Base-by-base conservation (phyloP, 2,113 vertebrate genomes). In the Seriola quinqueradiata region DNA sequence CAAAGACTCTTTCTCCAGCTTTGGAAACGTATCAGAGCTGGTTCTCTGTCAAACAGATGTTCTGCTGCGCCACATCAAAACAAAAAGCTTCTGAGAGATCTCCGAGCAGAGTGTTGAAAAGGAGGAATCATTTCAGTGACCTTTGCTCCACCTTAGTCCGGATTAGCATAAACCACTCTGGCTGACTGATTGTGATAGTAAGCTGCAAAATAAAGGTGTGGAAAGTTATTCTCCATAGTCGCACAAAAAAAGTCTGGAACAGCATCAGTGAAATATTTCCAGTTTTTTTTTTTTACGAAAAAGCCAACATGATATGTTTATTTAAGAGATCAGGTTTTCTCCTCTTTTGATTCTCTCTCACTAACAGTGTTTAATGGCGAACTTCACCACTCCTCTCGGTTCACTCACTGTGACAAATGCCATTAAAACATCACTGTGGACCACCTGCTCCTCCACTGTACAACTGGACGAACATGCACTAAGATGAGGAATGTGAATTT, bases 161-260 rank as follows among this genome's bases (percentile, higher is more conserved):
- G 70, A 84, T 93, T 73, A 78, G 50, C 68, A 85, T 77, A 66
- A 90, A 79, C 59, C 50, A 42, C 59, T 68, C n/a, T 60, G 78
- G 25, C 58, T 67, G 81, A 77, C 36, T 63, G 55, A 69, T 16
- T 55, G 38, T 64, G 65, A 77, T 42, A 54, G 54, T n/a, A 52
- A 54, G 44, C n/a, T n/a, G 14, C 66, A 19, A 77, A 44, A 38
- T 46, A 77, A 64, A 65, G 60, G 68, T 21, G 36, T 66, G 34
- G 42, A 55, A 60, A 23, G 36, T 78, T 42, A 10, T 2, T 42
- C 60, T 70, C 54, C 23, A 60, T 5, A 25, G 17, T 61, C 57
- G 11, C 32, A 21, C 13, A 17, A 55, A 34, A n/a, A 55, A 57
- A 10, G 68, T 78, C 57, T 79, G 72, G 28, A 17, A 1, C 25